Conservation (phyloP, 2,888 invertebrate species). For the Conchocele bisecta region DNA sequence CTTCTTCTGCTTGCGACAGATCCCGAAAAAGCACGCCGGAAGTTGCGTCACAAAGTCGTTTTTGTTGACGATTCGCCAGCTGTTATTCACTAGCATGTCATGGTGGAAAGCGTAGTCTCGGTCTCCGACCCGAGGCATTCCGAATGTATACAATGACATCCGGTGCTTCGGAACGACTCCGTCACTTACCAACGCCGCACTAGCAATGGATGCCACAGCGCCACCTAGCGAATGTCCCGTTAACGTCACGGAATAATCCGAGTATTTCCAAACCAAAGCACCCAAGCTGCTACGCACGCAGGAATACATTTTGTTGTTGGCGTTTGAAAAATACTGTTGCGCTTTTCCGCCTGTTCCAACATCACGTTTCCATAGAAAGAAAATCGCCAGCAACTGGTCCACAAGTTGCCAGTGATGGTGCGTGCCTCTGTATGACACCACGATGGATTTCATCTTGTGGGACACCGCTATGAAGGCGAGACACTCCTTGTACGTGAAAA, state of each 20-base stretch:
- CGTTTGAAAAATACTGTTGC: conserved; percentile 41
- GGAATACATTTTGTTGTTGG: conserved; percentile 31
- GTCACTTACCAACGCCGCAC: conserved; percentile 24
- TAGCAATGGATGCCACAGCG: conserved; percentile 37
- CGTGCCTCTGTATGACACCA: conserved; percentile 34
- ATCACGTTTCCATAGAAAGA: not conserved
- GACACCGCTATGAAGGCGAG: conserved; percentile 33
- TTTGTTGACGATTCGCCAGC: conserved; percentile 49
- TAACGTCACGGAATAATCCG: conserved; percentile 28
- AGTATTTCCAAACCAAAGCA: conserved; percentile 14
- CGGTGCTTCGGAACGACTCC: conserved; percentile 1
- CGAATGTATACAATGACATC: conserved; percentile 38
- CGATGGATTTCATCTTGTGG: conserved; percentile 6
- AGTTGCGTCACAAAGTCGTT: conserved; percentile 38
- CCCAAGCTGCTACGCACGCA: conserved; percentile 9
- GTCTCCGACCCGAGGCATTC: conserved; percentile 46
- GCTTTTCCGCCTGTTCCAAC: conserved; percentile 32
- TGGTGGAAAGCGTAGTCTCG: conserved; percentile 27
- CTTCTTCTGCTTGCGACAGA: conserved; percentile 3
- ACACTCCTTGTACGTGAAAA: conserved; percentile 22
- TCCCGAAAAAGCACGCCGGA: conserved; percentile 12
- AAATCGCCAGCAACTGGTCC: conserved; percentile 12
- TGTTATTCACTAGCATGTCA: conserved; percentile 32
- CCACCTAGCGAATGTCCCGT: conserved; percentile 50
- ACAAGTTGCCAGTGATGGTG: conserved; percentile 3